Conservation (phyloP, 1,140 invertebrate genomes). For the Paraescarpia echinospica region DNA sequence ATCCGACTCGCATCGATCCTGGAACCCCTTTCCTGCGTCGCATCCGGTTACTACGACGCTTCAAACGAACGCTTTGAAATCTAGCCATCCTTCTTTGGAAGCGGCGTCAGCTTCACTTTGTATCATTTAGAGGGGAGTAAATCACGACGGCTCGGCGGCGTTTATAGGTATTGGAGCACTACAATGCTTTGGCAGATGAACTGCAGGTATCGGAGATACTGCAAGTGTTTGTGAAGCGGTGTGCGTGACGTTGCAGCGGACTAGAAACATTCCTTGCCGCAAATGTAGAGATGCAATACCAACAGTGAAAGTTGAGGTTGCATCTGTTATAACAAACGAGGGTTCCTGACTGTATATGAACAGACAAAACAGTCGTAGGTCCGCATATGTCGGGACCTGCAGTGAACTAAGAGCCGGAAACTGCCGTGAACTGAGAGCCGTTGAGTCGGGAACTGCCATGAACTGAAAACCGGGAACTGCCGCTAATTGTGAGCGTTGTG, state of each 20-base stretch:
- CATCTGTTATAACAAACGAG: background rate
- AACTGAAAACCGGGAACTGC: no score
- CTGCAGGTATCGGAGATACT: no score
- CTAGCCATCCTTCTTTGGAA: no score
- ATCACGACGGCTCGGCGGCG: background rate
- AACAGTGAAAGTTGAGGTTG: background rate
- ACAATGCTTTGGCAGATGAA: background rate
- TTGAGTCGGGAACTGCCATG: background rate
- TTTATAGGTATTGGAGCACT: background rate
- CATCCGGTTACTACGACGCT: no score
- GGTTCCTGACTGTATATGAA: background rate
- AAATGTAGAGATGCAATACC: background rate
- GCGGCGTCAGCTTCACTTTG: no score
- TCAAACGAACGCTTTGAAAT: no score
- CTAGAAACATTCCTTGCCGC: background rate
- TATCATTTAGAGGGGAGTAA: background rate
- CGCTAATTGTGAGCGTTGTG: no score
- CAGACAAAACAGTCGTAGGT: background rate
- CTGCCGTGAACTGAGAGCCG: no score
- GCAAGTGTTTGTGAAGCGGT: no score
- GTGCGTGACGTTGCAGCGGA: background rate
- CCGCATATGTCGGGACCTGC: no score
- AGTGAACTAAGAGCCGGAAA: no score
- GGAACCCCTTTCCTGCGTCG: no score
- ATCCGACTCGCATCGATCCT: background rate